Evolutionary conservation across 2,797 vertebrate species (phyloP).

Genomic region (Mycteria americana): DNA sequence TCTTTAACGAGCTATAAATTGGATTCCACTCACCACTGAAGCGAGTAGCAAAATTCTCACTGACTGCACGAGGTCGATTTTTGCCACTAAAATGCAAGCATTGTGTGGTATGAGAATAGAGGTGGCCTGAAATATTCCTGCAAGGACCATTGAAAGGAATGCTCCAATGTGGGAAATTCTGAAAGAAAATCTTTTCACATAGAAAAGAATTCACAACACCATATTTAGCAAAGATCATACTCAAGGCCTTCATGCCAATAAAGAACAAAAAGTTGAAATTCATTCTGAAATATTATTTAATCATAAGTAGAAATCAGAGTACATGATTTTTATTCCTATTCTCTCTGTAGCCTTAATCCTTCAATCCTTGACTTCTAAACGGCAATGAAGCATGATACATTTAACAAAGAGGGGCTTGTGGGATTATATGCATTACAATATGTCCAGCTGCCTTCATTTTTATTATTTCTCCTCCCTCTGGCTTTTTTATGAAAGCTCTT

Average conservation of each 20-base stretch:
- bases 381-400: neutral
- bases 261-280: neutral
- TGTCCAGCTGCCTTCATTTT: neutral
- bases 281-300: conserved; percentile 11
- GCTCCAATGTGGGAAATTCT: neutral
- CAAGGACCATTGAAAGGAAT: neutral
- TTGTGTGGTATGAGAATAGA: neutral
- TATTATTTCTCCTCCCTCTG: neutral
- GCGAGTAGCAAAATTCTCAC: neutral
- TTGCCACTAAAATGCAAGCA: neutral
- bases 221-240: neutral
- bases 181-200: neutral
- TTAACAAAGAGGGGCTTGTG: neutral
- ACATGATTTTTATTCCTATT: neutral
- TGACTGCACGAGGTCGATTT: neutral
- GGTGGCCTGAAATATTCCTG: neutral
- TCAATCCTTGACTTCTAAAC: conserved; percentile 15
- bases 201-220: neutral
- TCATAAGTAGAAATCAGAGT: neutral
- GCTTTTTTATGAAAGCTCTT: neutral
- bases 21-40: conserved; percentile 12
- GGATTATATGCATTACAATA: neutral
- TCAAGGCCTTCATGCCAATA: neutral
- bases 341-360: neutral
- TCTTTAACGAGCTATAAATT: conserved; percentile 1